A percentile compares a stretch with the other conserved stretches of the same genome.
Evolutionary conservation across 2,888 invertebrate species (phyloP).

Genomic region (Hirtodrosophila cameraria): DNA sequence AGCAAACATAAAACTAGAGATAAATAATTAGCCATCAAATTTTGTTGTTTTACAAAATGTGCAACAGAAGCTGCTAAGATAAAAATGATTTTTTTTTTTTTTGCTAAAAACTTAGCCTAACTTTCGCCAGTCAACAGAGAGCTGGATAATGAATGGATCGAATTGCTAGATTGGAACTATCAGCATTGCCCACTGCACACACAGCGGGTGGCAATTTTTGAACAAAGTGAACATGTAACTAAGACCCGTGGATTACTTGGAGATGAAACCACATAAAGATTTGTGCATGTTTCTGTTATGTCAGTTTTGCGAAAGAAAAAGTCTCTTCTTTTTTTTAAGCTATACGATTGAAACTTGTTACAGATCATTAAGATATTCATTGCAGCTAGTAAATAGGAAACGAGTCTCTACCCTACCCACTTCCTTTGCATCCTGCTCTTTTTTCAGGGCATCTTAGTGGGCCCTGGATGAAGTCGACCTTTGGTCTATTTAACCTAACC

Average conservation of each 20-base stretch:
- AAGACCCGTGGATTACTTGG: neutral
- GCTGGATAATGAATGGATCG: slow-evolving; percentile 48
- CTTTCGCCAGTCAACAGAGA: slow-evolving; percentile 74
- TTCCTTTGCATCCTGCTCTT: too few relatives aligned
- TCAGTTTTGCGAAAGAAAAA: too few relatives aligned
- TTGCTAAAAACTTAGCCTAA: slow-evolving; percentile 56
- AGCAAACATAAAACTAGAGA: slow-evolving; percentile 20
- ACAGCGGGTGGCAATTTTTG: slow-evolving; percentile 51
- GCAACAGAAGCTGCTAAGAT: slow-evolving; percentile 54
- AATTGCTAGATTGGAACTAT: slow-evolving; percentile 29
- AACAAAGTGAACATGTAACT: neutral
- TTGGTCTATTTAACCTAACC: too few relatives aligned
- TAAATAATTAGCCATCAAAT: slow-evolving; percentile 68
- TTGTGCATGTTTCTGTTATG: too few relatives aligned
- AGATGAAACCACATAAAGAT: too few relatives aligned
- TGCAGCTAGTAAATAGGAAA: too few relatives aligned
- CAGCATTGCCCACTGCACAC: slow-evolving; percentile 12
- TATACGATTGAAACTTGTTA: too few relatives aligned
- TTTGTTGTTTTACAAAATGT: slow-evolving; percentile 46
- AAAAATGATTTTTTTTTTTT: slow-evolving; percentile 41
- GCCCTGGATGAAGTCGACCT: too few relatives aligned
- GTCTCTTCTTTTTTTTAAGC: too few relatives aligned
- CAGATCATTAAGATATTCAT: too few relatives aligned
- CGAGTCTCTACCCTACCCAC: too few relatives aligned
- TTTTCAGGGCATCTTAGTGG: too few relatives aligned